A percentile compares a stretch with the other conserved stretches of the same genome.
Conservation (phyloP, 2,113 vertebrate genomes). For the Scartelaos histophorus region DNA sequence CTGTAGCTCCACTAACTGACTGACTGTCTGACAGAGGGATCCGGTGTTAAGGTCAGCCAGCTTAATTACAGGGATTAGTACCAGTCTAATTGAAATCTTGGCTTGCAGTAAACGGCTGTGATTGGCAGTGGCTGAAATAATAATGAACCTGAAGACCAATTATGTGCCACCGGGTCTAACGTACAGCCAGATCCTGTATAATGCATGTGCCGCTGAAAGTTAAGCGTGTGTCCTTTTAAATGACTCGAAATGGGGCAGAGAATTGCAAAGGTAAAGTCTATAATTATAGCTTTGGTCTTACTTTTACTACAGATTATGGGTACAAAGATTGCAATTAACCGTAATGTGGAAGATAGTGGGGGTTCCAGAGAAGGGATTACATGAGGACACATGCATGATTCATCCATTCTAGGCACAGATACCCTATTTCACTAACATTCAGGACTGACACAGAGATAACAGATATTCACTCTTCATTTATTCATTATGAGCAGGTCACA, state of each 20-base stretch:
- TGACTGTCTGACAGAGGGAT: slow-evolving; percentile 59
- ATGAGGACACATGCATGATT: neutral
- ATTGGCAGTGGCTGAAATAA: slow-evolving; percentile 67
- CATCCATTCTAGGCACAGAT: neutral
- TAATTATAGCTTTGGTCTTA: neutral
- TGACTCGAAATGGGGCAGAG: neutral
- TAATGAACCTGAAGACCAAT: slow-evolving; percentile 57
- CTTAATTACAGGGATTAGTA: slow-evolving; percentile 69
- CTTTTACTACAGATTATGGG: neutral
- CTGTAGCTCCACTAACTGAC: slow-evolving; percentile 53
- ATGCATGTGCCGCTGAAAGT: slow-evolving; percentile 38
- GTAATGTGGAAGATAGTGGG: neutral
- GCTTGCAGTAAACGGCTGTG: slow-evolving; percentile 58
- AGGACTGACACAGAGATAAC: neutral
- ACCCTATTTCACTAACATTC: neutral
- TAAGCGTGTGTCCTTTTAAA: slow-evolving; percentile 7
- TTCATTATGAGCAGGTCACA: neutral
- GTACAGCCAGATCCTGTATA: slow-evolving; percentile 40
- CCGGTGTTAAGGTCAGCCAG: slow-evolving; percentile 68
- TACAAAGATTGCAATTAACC: neutral
- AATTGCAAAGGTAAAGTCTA: neutral
- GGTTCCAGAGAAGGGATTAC: neutral
- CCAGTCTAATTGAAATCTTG: slow-evolving; percentile 69
- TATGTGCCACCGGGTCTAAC: slow-evolving; percentile 36
- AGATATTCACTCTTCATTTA: neutral